Conservation (phyloP, 2,797 vertebrate species). For the Pipistrellus pygmaeus region DNA sequence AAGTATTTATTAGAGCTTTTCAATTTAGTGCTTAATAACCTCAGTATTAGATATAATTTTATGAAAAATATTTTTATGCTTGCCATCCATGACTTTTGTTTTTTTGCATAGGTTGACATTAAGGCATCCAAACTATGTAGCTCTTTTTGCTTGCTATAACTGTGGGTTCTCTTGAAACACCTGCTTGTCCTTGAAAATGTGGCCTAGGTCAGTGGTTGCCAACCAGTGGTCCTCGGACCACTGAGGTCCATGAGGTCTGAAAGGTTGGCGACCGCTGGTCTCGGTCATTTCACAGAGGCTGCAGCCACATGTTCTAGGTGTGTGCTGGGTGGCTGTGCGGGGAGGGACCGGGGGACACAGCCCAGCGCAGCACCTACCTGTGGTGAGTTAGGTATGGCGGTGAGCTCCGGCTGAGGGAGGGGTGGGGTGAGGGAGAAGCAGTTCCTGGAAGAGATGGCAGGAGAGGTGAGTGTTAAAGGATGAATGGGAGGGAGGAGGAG, state of each 20-base stretch:
- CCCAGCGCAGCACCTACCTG: rapidly evolving
- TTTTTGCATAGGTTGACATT: neutral
- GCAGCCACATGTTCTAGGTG: rapidly evolving
- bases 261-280: too few relatives aligned
- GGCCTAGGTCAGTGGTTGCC: too few relatives aligned
- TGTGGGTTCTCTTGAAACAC: neutral
- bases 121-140: neutral
- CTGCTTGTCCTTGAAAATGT: neutral
- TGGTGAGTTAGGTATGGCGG: neutral
- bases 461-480: neutral
- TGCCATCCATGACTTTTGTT: neutral
- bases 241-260: too few relatives aligned
- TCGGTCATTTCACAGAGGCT: neutral
- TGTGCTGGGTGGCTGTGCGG: rapidly evolving
- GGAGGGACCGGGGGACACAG: neutral
- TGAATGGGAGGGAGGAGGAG: neutral
- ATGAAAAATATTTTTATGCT: slow-evolving; percentile 9
- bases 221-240: too few relatives aligned
- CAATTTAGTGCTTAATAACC: slow-evolving; percentile 12
- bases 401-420: neutral
- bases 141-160: neutral
- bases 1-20: neutral
- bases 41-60: neutral
- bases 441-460: neutral
- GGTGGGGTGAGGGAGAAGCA: neutral